Evolutionary conservation across 2,797 vertebrate genomes (phyloP).

Genomic region (Tympanoctomys barrerae): DNA sequence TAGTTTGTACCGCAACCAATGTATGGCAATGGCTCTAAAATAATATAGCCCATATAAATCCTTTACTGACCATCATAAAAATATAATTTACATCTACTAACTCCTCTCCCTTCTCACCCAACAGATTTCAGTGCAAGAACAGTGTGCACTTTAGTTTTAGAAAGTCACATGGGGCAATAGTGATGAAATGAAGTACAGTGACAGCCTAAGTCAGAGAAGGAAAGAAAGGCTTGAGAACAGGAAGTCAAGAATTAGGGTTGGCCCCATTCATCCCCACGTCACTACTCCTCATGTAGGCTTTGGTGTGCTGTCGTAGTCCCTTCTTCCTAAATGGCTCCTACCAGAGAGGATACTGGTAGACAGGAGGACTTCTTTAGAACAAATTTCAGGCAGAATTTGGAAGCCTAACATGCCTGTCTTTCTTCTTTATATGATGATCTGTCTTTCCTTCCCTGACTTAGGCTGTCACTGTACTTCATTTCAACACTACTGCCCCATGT

Average conservation of each 20-base stretch:
- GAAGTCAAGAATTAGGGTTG: not conserved
- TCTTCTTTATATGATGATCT: slow-evolving; percentile 8
- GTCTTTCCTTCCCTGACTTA: too few species aligned
- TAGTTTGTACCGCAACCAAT: not conserved
- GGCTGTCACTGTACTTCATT: too few species aligned
- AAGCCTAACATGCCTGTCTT: not conserved
- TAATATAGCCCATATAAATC: not conserved
- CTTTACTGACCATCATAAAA: not conserved
- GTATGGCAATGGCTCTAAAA: not conserved
- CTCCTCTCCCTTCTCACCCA: not conserved
- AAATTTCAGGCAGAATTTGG: not conserved
- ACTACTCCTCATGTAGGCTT: not conserved
- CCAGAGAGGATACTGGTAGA: not conserved
- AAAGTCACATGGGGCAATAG: not conserved
- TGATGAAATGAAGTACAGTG: not conserved
- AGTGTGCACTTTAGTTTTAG: not conserved
- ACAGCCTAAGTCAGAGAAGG: not conserved
- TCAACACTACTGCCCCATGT: too few species aligned
- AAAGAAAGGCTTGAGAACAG: not conserved
- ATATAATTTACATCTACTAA: not conserved
- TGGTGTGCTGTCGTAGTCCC: not conserved
- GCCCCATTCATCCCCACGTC: accelerated
- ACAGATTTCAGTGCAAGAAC: not conserved
- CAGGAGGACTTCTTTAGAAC: not conserved
- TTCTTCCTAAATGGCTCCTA: not conserved